Percentiles rank a stretch among this genome's conserved stretches.
Evolutionary conservation across 2,888 invertebrate species (phyloP).

Genomic region (Rotaria sp.): DNA sequence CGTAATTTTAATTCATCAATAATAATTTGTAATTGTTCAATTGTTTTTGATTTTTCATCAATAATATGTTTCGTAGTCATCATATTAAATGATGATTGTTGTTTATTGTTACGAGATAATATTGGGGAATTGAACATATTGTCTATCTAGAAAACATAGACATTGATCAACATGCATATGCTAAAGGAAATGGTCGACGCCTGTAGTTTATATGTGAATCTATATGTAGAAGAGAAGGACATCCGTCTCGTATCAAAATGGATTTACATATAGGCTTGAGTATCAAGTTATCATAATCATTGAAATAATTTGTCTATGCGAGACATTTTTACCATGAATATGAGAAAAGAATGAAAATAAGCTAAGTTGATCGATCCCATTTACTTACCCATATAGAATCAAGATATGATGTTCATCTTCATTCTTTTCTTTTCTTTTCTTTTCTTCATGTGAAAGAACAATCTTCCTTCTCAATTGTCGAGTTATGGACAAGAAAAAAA

Average conservation of each 20-base stretch:
- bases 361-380: not conserved
- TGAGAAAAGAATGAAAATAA: not conserved
- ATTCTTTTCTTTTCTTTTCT: not conserved
- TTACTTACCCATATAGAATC: not conserved
- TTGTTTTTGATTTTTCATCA: constrained; percentile 22
- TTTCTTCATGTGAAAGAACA: not conserved
- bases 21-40: not conserved
- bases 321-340: not conserved
- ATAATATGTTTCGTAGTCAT: not conserved
- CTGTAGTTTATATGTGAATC: not conserved
- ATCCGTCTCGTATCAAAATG: not conserved
- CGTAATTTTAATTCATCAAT: constrained; percentile 1
- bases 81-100: not conserved
- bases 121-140: constrained; percentile 1
- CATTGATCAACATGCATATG: not conserved
- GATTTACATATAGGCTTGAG: not conserved
- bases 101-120: not conserved
- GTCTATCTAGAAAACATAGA: not conserved
- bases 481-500: not conserved
- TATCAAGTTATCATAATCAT: constrained; percentile 13
- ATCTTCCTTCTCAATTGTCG: not conserved
- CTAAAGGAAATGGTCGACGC: not conserved
- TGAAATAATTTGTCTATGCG: not conserved
- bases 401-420: constrained; percentile 22
- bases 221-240: not conserved